These are phyloP conservation scores for Luperina testacea DNA, from an alignment of 2,888 invertebrate genomes.

Conservation along the genomic window DNA sequence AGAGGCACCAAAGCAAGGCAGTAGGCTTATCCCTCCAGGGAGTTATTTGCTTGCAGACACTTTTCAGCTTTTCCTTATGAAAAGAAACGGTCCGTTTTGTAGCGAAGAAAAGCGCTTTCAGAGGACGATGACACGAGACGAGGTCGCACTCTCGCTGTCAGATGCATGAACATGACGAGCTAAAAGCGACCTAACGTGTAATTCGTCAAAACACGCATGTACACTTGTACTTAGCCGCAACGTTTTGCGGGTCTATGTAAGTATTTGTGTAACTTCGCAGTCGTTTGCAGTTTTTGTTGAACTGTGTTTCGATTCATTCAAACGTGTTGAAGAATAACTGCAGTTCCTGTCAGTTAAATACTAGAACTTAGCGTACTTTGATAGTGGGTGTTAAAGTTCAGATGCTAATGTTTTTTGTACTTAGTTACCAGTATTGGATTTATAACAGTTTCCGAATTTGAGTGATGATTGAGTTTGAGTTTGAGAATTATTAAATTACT, in stretches of 20 bases:
- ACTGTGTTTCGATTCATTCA: conserved; percentile 31
- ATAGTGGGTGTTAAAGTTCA: conserved; percentile 5
- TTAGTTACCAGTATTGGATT: neutral
- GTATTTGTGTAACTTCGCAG: conserved; percentile 44
- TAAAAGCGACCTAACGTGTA: conserved; percentile 87
- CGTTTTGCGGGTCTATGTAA: conserved; percentile 37
- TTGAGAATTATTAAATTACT: neutral
- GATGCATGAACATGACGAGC: conserved; percentile 86
- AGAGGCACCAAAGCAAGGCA: conserved; percentile 87
- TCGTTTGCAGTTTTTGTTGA: conserved; percentile 39
- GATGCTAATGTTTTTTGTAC: conserved; percentile 1
- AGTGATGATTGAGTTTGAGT: too few relatives aligned
- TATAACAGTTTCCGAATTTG: conserved; percentile 3
- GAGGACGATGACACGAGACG: conserved; percentile 90
- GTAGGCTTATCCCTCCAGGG: conserved; percentile 89
- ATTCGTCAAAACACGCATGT: conserved; percentile 84
- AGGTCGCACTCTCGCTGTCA: conserved; percentile 88
- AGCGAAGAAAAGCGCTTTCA: conserved; percentile 90
- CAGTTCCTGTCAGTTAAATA: neutral
- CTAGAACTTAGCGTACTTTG: conserved; percentile 10
- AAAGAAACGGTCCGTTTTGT: conserved; percentile 90
- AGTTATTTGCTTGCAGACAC: conserved; percentile 90
- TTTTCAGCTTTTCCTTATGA: conserved; percentile 90
- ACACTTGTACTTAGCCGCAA: conserved; percentile 57
- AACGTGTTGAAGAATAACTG: neutral